Evolutionary conservation across 2,888 invertebrate species (phyloP), one percentile per base, ranked within the genome.

Genomic region (Oscheius sp.): DNA sequence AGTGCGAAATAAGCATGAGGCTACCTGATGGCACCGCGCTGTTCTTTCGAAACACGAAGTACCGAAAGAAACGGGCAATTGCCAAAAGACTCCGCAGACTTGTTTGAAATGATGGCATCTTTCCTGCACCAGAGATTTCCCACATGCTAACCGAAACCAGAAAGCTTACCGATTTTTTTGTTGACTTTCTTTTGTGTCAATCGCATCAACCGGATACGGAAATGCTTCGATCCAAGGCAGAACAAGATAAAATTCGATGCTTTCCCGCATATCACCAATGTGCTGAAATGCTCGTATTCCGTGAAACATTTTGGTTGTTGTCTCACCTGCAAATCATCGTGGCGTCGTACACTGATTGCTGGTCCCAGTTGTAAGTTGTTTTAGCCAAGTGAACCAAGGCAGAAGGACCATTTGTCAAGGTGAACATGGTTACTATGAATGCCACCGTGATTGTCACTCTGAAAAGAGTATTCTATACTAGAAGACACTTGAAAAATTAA

Each of bases 161-260:
- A 35, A 35, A 70, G 72, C 81, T 76, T 74, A 84, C 84, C 85
- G 23, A 85, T 80, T 77, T 84, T 84, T 61, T 82, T 75, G 77
- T 87, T 84, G 41, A 87, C 79, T 56, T 85, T 85, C 79, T 84
- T 85, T 46, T 85, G 84, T 0, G 86, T 84, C 49, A 87, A 70
- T 56, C 74, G 74, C 73, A 87, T 82, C 52, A 87, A 73, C n/a
- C 86, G 76, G 7, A 83, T 69, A 23, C 87, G 81, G 79, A 87
- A 87, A 73, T 86, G 85, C 71, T 86, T 87, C 43, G 86, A 86
- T n/a, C 82, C 87, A 45, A 87, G 78, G 66, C 87, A 87, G 84
- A 87, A 87, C 23, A 87, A 76, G 23, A 87, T 86, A 75, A 87
- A 87, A 70, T 87, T 87, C 21, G 85, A 86, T 3, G 86, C 85